These are phyloP conservation scores for Fukomys damarensis DNA, from an alignment of 2,113 vertebrate genomes.

Conservation along the genomic window DNA sequence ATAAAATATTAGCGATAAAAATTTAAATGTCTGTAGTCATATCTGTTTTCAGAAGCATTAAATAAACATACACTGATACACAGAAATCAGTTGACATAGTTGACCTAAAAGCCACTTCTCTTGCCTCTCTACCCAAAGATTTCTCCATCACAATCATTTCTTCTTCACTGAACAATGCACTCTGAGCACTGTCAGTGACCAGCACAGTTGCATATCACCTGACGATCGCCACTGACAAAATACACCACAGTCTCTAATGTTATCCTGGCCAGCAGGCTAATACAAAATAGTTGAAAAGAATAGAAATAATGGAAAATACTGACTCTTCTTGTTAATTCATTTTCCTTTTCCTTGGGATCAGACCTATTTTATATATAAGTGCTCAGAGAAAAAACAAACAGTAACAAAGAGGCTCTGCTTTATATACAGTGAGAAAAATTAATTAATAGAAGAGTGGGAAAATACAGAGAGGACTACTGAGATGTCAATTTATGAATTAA, in stretches of 20 bases:
- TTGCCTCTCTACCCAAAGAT: neutral
- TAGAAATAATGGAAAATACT: neutral
- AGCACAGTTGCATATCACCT: neutral
- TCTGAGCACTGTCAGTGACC: neutral
- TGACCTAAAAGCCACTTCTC: neutral
- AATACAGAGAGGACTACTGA: conserved; percentile 59
- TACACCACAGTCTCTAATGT: neutral
- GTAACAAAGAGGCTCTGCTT: neutral
- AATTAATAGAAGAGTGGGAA: conserved; percentile 46
- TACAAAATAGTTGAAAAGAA: neutral
- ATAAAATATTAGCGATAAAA: conserved; percentile 2
- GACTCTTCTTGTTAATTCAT: neutral
- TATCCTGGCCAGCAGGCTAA: neutral
- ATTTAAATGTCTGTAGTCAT: conserved; percentile 4
- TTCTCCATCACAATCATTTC: conserved; percentile 8
- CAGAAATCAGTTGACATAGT: neutral
- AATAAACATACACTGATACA: neutral
- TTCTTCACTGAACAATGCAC: neutral
- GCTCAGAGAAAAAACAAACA: neutral
- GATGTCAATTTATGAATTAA: conserved; percentile 79
- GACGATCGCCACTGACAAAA: neutral
- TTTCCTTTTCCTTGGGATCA: neutral
- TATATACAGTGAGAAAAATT: conserved; percentile 58
- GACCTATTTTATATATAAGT: neutral
- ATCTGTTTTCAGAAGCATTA: neutral